phyloP scores from a whole-genome alignment of 2,888 invertebrate species.

The Abrostola triplasia region DNA sequence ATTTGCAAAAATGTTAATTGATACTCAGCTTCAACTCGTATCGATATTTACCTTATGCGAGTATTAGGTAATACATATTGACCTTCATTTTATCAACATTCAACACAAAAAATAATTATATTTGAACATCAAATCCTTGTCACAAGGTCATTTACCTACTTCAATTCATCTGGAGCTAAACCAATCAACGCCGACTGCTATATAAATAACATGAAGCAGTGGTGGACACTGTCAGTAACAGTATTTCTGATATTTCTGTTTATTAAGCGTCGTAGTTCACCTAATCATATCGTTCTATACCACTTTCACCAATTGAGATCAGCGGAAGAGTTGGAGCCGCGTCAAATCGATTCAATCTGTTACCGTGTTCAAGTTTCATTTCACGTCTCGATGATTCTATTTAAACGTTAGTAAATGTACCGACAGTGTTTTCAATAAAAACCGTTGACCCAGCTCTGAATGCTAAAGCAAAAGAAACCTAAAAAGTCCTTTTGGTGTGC shows the following conservation, averaged over 20 bases:
- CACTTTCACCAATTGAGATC: slow-evolving; percentile 64
- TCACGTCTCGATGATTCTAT: slow-evolving; percentile 64
- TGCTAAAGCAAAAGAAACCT: slow-evolving; percentile 21
- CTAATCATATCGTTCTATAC: slow-evolving; percentile 51
- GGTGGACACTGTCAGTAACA: slow-evolving; percentile 29
- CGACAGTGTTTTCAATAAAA: slow-evolving; percentile 47
- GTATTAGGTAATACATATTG: background rate
- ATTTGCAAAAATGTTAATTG: slow-evolving; percentile 6
- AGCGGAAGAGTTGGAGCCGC: slow-evolving; percentile 58
- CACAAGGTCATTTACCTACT: too few species aligned
- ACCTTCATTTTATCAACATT: background rate
- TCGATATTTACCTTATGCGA: background rate
- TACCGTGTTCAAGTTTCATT: slow-evolving; percentile 61
- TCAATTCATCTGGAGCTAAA: too few species aligned
- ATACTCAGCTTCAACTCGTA: background rate
- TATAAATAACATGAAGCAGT: too few species aligned
- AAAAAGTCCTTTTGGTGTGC: slow-evolving; percentile 19
- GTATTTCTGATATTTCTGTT: slow-evolving; percentile 4
- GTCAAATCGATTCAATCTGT: slow-evolving; percentile 62
- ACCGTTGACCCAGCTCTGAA: slow-evolving; percentile 31
- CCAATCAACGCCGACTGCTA: too few species aligned
- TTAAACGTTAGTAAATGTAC: slow-evolving; percentile 45
- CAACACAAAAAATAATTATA: background rate
- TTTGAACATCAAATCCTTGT: too few species aligned
- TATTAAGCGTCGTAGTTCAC: slow-evolving; percentile 25